Base-by-base conservation (phyloP, 2,888 invertebrate species). In the Melieria crassipennis region DNA sequence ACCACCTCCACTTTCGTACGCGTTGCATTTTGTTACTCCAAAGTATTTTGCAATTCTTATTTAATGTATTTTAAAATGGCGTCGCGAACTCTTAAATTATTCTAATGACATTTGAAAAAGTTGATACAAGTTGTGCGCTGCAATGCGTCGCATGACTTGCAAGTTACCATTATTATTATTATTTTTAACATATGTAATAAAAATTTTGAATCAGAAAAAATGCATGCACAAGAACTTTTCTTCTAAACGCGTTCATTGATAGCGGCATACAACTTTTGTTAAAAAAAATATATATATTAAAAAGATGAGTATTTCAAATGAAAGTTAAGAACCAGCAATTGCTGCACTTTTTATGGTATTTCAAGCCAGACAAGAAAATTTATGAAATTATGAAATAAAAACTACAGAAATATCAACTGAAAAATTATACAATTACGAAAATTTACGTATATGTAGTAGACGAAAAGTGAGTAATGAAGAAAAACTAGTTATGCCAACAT, bases 321-420 rank as follows among this genome's bases (percentile, higher is more conserved):
- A n/a, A 52, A 52, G 6, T 11, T 52, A 52, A 52, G 13, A 52
- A n/a, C 52, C 11, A 11, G 13, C 9, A 65, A 58, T 16, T 58
- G 57, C 42, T 30, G 57, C 57, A 67, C 48, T 65, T 58, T 16
- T 67, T 67, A 58, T 58, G 46, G 47, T n/a, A 70, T n/a, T 52
- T 9, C 52, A 13, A 52, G 52, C 13, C 1, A 52, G 13, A 7
- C 4, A 7, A 5, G 52, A 11, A 52, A 52, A 52, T 52, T 52
- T 52, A n/a, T 5, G 4, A 52, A 52, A n/a, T 52, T 52, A 9
- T 52, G 13, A 69, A 61, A 10, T n/a, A 50, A 45, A 56, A 56
- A 63, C 60, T 47, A 7, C 30, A 30, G 3, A 30, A 30, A 30
- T 30, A 30, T 30, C 30, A 30, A 30, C 30, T 2, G 30, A 30